phyloP scores from a whole-genome alignment of 2,797 vertebrate genomes.

The Danio jaintianensis region DNA sequence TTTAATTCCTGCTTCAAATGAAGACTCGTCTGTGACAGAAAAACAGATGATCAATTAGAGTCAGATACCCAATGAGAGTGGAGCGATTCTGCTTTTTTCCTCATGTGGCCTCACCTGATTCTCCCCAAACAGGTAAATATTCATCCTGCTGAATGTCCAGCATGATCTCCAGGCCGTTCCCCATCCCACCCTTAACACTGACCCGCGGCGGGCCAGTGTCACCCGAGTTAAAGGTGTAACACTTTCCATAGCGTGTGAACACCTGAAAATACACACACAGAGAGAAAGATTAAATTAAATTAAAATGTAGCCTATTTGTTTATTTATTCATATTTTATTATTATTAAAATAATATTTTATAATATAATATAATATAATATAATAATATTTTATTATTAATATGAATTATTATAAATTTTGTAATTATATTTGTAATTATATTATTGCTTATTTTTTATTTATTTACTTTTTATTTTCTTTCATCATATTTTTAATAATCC shows the following conservation, averaged over 20 bases:
- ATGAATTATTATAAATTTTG: too few species aligned
- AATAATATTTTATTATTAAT: too few species aligned
- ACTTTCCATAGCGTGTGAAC: slow-evolving; percentile 96
- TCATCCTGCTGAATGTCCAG: slow-evolving; percentile 98
- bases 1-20: slow-evolving; percentile 96
- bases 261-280: slow-evolving; percentile 76
- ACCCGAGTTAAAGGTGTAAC: slow-evolving; percentile 95
- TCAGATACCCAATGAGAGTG: background rate
- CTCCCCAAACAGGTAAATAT: slow-evolving; percentile 96
- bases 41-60: background rate
- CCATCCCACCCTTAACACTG: slow-evolving; percentile 95
- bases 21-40: slow-evolving; percentile 86
- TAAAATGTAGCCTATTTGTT: too few species aligned
- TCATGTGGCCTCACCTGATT: slow-evolving; percentile 82
- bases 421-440: too few species aligned
- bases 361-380: too few species aligned
- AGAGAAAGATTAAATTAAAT: too few species aligned
- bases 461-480: too few species aligned
- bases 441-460: too few species aligned
- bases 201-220: slow-evolving; percentile 84
- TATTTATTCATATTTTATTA: too few species aligned
- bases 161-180: slow-evolving; percentile 98
- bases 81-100: background rate
- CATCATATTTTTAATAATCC: too few species aligned
- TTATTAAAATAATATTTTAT: too few species aligned